Conservation (phyloP, 2,888 invertebrate genomes). For the Temnothorax ravouxi region DNA sequence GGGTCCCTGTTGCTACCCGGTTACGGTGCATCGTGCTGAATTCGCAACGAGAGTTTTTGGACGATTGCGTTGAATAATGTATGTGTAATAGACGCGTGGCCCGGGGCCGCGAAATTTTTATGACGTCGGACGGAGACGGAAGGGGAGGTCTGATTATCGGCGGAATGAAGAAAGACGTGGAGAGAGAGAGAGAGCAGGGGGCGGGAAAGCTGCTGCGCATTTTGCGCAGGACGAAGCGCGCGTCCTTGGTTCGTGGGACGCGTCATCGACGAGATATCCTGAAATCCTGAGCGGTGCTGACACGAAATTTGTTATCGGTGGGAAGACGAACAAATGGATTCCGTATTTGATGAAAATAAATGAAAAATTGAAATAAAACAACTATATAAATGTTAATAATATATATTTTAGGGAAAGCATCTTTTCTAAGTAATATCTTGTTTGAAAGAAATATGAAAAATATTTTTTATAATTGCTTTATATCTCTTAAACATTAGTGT, state of each 20-base stretch:
- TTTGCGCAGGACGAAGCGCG: slow-evolving; percentile 62
- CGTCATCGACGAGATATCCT: slow-evolving; percentile 71
- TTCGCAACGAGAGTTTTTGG: slow-evolving; percentile 81
- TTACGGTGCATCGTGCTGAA: slow-evolving; percentile 82
- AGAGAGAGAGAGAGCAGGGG: neutral
- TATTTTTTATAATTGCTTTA: neutral
- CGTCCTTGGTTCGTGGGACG: slow-evolving; percentile 63
- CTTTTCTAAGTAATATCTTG: neutral
- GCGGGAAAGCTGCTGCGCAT: slow-evolving; percentile 42
- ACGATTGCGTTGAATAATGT: slow-evolving; percentile 78
- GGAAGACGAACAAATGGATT: neutral
- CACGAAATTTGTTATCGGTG: slow-evolving; percentile 19
- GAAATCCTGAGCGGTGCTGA: slow-evolving; percentile 59
- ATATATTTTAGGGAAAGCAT: neutral
- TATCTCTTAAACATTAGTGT: neutral
- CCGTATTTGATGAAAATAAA: neutral
- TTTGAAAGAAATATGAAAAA: neutral
- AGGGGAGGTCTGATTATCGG: slow-evolving; percentile 19
- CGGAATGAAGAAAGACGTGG: slow-evolving; percentile 20
- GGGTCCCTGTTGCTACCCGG: slow-evolving; percentile 82
- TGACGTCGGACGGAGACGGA: slow-evolving; percentile 33
- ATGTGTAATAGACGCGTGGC: slow-evolving; percentile 73
- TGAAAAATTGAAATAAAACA: neutral
- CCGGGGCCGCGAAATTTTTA: slow-evolving; percentile 64
- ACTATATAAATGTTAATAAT: neutral